Conservation (phyloP, 2,113 vertebrate genomes). For the Mormoops blainvillei region DNA sequence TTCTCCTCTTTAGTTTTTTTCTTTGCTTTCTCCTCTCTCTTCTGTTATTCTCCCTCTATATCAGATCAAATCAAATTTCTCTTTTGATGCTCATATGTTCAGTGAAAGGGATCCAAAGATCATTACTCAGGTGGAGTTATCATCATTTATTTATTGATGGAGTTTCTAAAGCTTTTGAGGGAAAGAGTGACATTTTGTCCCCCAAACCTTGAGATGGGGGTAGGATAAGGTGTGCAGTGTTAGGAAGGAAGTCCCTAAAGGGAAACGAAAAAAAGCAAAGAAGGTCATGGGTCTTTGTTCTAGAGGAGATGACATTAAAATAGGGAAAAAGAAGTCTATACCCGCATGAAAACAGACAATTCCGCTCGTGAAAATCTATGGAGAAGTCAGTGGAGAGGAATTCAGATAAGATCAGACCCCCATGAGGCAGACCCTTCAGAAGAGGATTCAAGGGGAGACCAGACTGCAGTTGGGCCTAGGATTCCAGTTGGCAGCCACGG, state of each 20-base stretch:
- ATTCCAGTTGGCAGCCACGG: background rate
- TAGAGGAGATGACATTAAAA: background rate
- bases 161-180: background rate
- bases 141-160: background rate
- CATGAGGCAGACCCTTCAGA: background rate
- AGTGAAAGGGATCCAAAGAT: background rate
- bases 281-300: background rate
- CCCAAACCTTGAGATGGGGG: background rate
- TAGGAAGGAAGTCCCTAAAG: background rate
- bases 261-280: background rate
- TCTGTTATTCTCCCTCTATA: background rate
- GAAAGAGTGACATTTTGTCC: background rate
- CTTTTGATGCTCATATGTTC: background rate
- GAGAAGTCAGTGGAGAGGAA: background rate
- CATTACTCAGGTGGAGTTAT: background rate
- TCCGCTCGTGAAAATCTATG: background rate
- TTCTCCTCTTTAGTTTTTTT: background rate
- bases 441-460: background rate
- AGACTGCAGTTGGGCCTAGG: background rate
- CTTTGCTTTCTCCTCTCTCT: background rate
- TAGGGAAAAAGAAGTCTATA: background rate
- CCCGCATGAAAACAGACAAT: background rate
- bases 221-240: background rate
- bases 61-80: background rate
- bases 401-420: background rate